Percentiles rank a stretch among this genome's conserved stretches.
Conservation (phyloP, 2,113 vertebrate species). For the Nansenia antarctica region DNA sequence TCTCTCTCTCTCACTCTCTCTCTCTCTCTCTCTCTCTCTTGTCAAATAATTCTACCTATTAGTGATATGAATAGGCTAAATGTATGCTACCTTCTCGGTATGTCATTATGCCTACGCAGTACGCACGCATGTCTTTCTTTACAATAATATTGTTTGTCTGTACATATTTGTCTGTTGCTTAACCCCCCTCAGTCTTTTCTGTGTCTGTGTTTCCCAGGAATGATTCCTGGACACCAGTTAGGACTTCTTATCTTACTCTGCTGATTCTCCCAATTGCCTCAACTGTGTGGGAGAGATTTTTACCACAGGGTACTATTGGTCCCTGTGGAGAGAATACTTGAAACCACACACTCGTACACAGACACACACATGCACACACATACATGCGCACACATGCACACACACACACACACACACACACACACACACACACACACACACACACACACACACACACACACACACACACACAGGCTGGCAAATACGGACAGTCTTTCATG, state of each 20-base stretch:
- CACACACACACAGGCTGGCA: conserved; percentile 13
- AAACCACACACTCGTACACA: neutral
- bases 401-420: conserved; percentile 18
- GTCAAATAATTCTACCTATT: neutral
- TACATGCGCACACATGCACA: conserved; percentile 15
- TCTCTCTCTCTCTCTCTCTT: neutral
- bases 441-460: conserved; percentile 32
- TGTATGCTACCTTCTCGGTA: too few relatives aligned
- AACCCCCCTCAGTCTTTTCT: neutral
- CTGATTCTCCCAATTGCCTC: conserved; percentile 51
- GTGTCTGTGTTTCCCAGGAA: neutral
- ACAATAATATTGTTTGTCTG: too few relatives aligned
- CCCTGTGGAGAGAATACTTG: conserved; percentile 36
- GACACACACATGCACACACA: neutral
- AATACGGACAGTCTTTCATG: neutral
- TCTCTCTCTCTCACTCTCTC: neutral
- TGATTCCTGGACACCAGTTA: conserved; percentile 40
- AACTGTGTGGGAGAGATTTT: conserved; percentile 55
- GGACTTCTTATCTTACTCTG: conserved; percentile 49
- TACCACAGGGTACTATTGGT: conserved; percentile 57
- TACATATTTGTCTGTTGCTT: neutral
- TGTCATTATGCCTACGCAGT: too few relatives aligned
- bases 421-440: conserved; percentile 13
- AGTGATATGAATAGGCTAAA: neutral
- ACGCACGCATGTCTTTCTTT: too few relatives aligned